Evolutionary conservation across 2,113 vertebrate species (phyloP), one percentile per base, ranked within the genome.

Genomic region (Cinclus mexicanus): DNA sequence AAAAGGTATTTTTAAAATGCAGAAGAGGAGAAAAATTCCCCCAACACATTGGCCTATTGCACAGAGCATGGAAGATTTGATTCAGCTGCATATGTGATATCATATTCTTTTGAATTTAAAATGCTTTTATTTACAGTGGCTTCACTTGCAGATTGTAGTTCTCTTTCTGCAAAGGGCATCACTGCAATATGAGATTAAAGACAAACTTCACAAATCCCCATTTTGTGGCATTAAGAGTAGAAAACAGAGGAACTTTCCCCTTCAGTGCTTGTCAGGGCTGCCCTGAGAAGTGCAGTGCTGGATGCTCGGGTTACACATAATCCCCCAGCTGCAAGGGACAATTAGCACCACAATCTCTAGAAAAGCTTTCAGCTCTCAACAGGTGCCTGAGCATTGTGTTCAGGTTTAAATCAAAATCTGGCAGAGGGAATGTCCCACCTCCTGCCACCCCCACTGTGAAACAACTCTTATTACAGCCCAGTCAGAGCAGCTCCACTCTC

Each of bases 241-340:
- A 56, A 76, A 85, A 53, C 15, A 63, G 29, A 44, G 23, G 59
- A 59, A 67, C 91, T 63, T 81, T 81, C 37, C 76, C 59, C 55
- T 63, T 41, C 82, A 33, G 50, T 31, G 15, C 71, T 61, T 92
- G 90, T 77, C 86, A 90, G 76, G 82, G 76, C 93, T 90, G 89
- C 88, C 63, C 1, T 63, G 82, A 63, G 94, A 55, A 41, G 55
- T 7, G 63, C 94, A 59, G 88, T 2, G 83, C 90, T 84, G 70
- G 67, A 3, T 52, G 81, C 95, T 97, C 95, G 19, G 76, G 94
- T 97, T 97, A 94, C 95, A 95, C 91, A 53, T 97, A 97, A 96
- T 95, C 96, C 93, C 76, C 83, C 93, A 92, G 91, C 93, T 96
- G 87, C 24, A 4, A 93, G 90, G 60, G 64, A 95, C 94, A 97